Evolutionary conservation across 2,888 invertebrate species (phyloP).

Genomic region (Epirrita christyi): DNA sequence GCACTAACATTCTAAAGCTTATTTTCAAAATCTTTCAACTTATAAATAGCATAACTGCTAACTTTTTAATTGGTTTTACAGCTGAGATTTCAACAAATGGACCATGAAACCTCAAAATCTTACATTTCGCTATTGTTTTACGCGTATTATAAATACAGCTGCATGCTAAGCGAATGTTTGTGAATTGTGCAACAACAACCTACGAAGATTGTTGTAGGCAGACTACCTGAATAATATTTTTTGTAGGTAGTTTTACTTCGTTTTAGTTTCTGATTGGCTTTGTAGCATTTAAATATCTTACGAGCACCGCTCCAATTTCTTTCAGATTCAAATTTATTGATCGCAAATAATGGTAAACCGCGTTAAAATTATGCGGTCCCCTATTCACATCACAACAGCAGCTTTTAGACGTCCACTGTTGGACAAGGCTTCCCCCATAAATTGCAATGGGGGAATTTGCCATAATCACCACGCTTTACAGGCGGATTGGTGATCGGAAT

Average conservation of each 20-base stretch:
- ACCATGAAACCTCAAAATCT: neutral
- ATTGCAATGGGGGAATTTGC: too few species aligned
- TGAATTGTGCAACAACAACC: conserved; percentile 28
- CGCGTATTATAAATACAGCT: conserved; percentile 8
- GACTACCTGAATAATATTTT: neutral
- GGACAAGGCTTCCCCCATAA: too few species aligned
- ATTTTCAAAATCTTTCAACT: conserved; percentile 38
- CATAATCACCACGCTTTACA: too few species aligned
- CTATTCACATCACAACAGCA: too few species aligned
- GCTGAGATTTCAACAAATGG: neutral
- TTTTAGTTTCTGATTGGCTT: neutral
- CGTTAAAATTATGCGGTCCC: too few species aligned
- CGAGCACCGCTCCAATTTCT: neutral
- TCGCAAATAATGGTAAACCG: neutral
- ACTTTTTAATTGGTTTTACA: conserved; percentile 8
- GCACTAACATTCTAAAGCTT: conserved; percentile 64
- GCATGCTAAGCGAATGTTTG: conserved; percentile 26
- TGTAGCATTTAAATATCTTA: neutral
- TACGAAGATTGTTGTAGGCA: neutral
- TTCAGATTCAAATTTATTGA: neutral
- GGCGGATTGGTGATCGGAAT: too few species aligned
- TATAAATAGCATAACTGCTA: neutral
- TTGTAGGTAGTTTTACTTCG: neutral
- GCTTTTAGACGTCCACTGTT: too few species aligned
- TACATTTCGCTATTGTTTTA: neutral